These are phyloP conservation scores for Erebia palarica DNA, from an alignment of 2,888 invertebrate species.

Conservation along the genomic window DNA sequence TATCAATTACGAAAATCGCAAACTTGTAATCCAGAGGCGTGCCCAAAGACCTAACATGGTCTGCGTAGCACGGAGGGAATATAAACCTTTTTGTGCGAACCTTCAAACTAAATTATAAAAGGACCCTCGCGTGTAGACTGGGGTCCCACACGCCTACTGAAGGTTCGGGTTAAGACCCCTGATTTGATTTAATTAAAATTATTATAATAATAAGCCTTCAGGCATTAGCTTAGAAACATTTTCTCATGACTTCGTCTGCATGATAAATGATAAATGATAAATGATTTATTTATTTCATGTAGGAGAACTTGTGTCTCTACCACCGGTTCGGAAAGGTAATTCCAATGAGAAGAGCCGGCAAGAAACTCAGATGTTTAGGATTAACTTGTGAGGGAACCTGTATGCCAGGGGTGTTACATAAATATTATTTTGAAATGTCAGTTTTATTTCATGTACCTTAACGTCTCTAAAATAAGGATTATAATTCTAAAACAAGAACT, in stretches of 20 bases:
- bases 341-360: too few relatives aligned
- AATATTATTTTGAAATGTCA: too few relatives aligned
- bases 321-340: too few relatives aligned
- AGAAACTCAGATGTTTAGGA: too few relatives aligned
- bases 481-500: too few relatives aligned
- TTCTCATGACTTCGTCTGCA: too few relatives aligned
- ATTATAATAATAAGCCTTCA: constrained; percentile 11
- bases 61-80: background rate
- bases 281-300: too few relatives aligned
- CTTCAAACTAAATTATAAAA: constrained; percentile 7
- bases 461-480: too few relatives aligned
- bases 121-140: background rate
- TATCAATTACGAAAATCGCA: background rate
- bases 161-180: background rate
- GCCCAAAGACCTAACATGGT: background rate
- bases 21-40: background rate
- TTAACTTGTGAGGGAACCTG: too few relatives aligned
- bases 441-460: too few relatives aligned
- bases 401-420: background rate
- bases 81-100: background rate
- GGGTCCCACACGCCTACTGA: constrained; percentile 2
- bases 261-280: too few relatives aligned
- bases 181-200: constrained; percentile 13
- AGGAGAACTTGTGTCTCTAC: too few relatives aligned
- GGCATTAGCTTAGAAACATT: background rate